These are phyloP conservation scores for Tetramorium parvispinum DNA, from an alignment of 1,140 invertebrate species.

Conservation along the genomic window DNA sequence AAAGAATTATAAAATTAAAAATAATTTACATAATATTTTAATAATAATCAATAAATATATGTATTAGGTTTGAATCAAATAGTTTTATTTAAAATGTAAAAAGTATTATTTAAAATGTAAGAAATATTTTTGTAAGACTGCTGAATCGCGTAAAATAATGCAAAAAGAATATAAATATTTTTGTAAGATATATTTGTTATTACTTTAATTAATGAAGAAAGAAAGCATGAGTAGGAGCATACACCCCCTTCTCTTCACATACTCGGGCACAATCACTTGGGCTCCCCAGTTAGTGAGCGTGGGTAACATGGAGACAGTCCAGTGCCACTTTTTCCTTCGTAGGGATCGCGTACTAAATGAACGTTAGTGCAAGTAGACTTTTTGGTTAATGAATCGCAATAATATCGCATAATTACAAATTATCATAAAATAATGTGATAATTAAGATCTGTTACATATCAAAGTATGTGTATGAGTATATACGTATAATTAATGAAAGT, in stretches of 20 bases:
- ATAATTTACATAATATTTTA: not conserved
- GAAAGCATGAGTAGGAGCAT: not conserved
- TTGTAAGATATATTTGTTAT: not conserved
- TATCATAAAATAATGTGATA: not conserved
- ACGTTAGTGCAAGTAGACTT: not conserved
- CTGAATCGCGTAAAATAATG: not conserved
- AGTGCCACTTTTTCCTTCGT: constrained; percentile 62
- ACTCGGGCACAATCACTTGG: not conserved
- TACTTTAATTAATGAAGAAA: not conserved
- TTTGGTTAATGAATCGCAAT: constrained; percentile 1
- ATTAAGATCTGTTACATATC: not conserved
- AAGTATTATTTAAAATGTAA: no score
- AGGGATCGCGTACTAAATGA: constrained; percentile 41
- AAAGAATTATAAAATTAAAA: not conserved
- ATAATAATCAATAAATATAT: not conserved
- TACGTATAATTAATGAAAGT: not conserved
- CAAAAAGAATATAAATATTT: not conserved
- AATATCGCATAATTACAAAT: not conserved
- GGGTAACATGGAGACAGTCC: constrained; percentile 33
- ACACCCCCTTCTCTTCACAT: constrained; percentile 57
- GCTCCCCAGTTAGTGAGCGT: constrained; percentile 42
- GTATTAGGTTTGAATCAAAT: not conserved
- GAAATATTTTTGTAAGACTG: not conserved
- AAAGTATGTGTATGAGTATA: not conserved
- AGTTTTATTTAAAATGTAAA: not conserved